Percentiles rank a stretch among this genome's conserved stretches.
Conservation (phyloP, 2,113 vertebrate genomes). For the Antechinus stuartii region DNA sequence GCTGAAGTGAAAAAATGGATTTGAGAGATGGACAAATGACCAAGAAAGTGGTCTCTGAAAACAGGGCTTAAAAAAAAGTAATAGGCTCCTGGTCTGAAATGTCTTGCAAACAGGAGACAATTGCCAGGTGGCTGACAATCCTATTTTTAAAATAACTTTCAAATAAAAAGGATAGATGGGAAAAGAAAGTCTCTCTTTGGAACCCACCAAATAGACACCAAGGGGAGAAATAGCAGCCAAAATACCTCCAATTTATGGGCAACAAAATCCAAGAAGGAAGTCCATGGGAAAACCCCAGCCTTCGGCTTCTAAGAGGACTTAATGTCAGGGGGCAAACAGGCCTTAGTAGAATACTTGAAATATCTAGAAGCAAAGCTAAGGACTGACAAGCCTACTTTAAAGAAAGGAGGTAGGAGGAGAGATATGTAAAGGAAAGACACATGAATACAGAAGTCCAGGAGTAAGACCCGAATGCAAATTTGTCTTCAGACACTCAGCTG, state of each 20-base stretch:
- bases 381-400: too few relatives aligned
- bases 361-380: background rate
- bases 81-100: background rate
- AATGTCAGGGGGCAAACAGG: background rate
- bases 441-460: too few relatives aligned
- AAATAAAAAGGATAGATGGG: background rate
- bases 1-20: background rate
- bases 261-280: background rate
- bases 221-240: too few relatives aligned
- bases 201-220: too few relatives aligned
- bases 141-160: background rate
- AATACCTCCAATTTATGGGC: background rate
- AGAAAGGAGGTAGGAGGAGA: too few relatives aligned
- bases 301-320: background rate
- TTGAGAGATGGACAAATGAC: background rate
- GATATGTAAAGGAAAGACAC: too few relatives aligned
- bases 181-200: background rate
- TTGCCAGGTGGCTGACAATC: background rate
- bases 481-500: too few relatives aligned
- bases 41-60: background rate
- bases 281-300: background rate
- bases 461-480: too few relatives aligned
- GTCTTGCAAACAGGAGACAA: background rate
- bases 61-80: background rate
- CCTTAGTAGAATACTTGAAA: too few relatives aligned